A percentile compares a stretch with the other conserved stretches of the same genome.
Conservation (phyloP, 2,888 invertebrate species). For the Gymnosoma rotundatum region DNA sequence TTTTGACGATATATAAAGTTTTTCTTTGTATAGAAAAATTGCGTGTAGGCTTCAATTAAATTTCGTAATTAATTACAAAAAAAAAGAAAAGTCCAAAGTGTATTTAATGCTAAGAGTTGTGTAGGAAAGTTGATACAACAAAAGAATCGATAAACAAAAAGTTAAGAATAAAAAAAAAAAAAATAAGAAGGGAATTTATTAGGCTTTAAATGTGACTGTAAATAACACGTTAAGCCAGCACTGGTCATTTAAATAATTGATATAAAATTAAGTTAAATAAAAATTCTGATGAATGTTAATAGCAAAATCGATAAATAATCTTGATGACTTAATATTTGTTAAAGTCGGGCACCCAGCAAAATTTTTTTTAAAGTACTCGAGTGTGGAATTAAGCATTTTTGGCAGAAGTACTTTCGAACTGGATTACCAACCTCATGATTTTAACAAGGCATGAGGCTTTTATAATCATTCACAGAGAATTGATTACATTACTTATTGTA, state of each 20-base stretch:
- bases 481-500: too few species aligned
- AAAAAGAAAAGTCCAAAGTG: conserved; percentile 33
- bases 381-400: too few species aligned
- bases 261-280: background rate
- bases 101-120: conserved; percentile 49
- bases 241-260: background rate
- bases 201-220: background rate
- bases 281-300: background rate
- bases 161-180: conserved; percentile 13
- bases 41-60: conserved; percentile 75
- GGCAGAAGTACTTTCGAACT: too few species aligned
- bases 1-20: background rate
- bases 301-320: too few species aligned
- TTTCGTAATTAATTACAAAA: conserved; percentile 74
- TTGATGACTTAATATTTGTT: too few species aligned
- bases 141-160: conserved; percentile 9
- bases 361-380: too few species aligned
- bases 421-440: too few species aligned
- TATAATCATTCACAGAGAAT: too few species aligned
- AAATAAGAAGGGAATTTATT: background rate
- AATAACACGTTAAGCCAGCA: background rate
- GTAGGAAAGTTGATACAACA: background rate
- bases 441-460: too few species aligned
- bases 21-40: conserved; percentile 51
- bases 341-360: too few species aligned